These are phyloP conservation scores for Pelagia noctiluca DNA, from an alignment of 30 jellyfish, hydroid and myxozoan species.

Conservation along the genomic window DNA sequence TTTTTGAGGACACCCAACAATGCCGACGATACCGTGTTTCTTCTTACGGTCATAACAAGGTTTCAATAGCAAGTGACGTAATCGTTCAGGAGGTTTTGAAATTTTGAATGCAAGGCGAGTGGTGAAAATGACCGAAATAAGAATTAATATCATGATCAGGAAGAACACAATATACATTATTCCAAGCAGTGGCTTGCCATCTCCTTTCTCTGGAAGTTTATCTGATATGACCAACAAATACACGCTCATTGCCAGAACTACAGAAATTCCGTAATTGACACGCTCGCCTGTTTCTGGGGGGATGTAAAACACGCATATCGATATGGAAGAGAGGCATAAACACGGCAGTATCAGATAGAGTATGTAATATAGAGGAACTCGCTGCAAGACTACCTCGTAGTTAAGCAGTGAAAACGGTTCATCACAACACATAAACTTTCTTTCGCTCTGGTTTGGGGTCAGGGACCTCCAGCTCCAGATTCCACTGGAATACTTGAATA, in stretches of 20 bases:
- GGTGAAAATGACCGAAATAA: slow-evolving; percentile 51
- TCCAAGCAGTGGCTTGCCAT: slow-evolving; percentile 71
- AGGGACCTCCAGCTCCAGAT: slow-evolving; percentile 34
- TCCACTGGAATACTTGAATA: slow-evolving; percentile 57
- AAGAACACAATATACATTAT: slow-evolving; percentile 49
- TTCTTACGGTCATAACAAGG: slow-evolving; percentile 18
- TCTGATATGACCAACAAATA: slow-evolving; percentile 71
- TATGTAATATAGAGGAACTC: slow-evolving; percentile 64
- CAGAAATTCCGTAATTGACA: slow-evolving; percentile 71
- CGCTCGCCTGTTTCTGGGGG: slow-evolving; percentile 80
- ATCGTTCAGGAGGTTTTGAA: slow-evolving; percentile 54
- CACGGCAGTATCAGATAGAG: slow-evolving; percentile 77
- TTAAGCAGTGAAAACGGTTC: slow-evolving; percentile 57
- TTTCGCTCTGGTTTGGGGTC: background rate
- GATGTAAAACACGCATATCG: slow-evolving; percentile 61
- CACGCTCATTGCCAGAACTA: slow-evolving; percentile 74
- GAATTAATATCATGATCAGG: slow-evolving; percentile 38
- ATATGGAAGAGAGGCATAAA: slow-evolving; percentile 32
- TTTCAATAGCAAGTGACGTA: slow-evolving; percentile 35
- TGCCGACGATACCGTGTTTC: background rate
- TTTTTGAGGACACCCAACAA: background rate
- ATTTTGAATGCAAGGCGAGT: slow-evolving; percentile 48
- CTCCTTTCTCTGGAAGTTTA: slow-evolving; percentile 76
- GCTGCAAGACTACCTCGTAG: slow-evolving; percentile 22
- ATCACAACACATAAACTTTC: slow-evolving; percentile 52